Base-by-base conservation (phyloP, 2,797 vertebrate species). In the Ceryle rudis region DNA sequence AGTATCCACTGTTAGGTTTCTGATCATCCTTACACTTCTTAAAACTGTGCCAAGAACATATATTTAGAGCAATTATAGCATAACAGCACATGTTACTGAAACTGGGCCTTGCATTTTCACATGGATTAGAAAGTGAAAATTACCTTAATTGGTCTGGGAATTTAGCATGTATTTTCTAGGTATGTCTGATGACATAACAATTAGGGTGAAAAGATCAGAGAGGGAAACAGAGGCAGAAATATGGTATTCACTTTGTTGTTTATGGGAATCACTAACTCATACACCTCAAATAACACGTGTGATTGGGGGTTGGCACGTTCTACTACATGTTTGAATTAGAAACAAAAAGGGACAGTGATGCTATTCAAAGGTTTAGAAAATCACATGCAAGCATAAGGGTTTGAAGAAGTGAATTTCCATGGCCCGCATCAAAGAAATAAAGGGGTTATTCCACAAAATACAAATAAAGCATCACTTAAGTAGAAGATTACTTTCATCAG, bases 291-390 rank as follows among this genome's bases (percentile, higher is more conserved):
- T 69, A 93, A 81, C 31, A 35, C 7, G 17, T 5, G 20, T 18
- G 65, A 62, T 5, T 92, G 44, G 9, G 49, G 35, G 7, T 47
- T 41, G 81, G 25, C 42, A 84, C 47, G 73, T 79, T 60, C 25
- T 42, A 37, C 49, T 39, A 0, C 39, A 75, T 35, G 28, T 18
- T 89, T 96, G 88, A 96, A 93, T 42, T 72, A 82, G 88, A 94
- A 89, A 93, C 37, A 84, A 90, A 97, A 90, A 49, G 26, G 46
- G 79, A 73, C 51, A 78, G 60, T 65, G 83, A 90, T 33, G 29
- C 22, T 80, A 71, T 91, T 78, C 10, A 39, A 75, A 86, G 35
- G 5, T 60, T 81, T 42, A 51, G 49, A 86, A 91, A 86, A 57
- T 31, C 58, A 47, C 19, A 69, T 46, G 29, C 35, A 90, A 75